phyloP scores from a whole-genome alignment of 2,888 invertebrate genomes.

The Andricus curvator region DNA sequence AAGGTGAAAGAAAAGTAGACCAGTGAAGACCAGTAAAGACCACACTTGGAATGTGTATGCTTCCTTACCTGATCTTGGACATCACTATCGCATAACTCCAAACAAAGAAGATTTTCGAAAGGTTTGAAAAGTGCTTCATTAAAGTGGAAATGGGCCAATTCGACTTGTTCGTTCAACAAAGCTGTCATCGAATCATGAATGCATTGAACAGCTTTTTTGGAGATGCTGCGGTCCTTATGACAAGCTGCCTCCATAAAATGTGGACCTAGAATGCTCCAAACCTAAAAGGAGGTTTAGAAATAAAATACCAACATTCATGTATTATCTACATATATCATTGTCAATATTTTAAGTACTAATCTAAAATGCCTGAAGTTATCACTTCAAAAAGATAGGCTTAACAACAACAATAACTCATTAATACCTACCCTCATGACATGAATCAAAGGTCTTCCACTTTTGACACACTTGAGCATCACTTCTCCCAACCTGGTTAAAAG shows the following conservation, averaged over 20 bases:
- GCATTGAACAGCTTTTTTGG: constrained; percentile 94
- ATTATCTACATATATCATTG: background rate
- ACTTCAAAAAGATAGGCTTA: too few species aligned
- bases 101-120: constrained; percentile 95
- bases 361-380: too few species aligned
- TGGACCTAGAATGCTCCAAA: constrained; percentile 95
- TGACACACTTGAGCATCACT: constrained; percentile 91
- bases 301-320: background rate
- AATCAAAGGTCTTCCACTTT: constrained; percentile 91
- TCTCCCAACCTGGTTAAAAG: constrained; percentile 92
- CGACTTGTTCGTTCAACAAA: constrained; percentile 91
- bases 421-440: constrained; percentile 89
- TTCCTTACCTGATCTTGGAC: constrained; percentile 84
- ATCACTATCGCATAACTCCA: constrained; percentile 95
- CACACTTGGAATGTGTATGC: background rate
- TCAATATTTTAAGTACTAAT: background rate
- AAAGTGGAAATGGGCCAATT: constrained; percentile 96
- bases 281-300: constrained; percentile 53
- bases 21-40: too few species aligned
- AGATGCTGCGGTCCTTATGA: constrained; percentile 92
- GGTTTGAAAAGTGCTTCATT: constrained; percentile 97
- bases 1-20: background rate
- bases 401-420: background rate
- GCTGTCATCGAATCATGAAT: constrained; percentile 95
- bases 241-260: constrained; percentile 98